phyloP scores from a whole-genome alignment of 35 echinoderm and acorn worm species.

The Amphiura filiformis region DNA sequence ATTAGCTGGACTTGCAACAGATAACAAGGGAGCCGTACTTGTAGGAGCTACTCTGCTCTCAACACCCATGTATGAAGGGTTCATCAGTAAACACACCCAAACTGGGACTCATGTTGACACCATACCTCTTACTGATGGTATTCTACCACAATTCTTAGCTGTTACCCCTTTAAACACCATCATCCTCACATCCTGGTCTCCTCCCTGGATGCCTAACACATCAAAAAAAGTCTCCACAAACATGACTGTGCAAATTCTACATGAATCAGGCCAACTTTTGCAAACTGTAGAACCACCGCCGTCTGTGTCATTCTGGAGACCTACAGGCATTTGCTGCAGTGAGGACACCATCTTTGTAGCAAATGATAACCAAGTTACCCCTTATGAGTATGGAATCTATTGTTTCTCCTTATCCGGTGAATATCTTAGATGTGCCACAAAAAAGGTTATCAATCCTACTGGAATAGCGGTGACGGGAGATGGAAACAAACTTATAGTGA shows the following conservation, averaged over 20 bases:
- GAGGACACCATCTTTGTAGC: not conserved
- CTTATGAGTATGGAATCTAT: constrained; percentile 8
- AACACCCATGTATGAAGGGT: not conserved
- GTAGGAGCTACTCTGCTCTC: not conserved
- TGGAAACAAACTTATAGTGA: not conserved
- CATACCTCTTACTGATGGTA: not conserved
- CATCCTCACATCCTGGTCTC: not conserved
- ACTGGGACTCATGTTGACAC: not conserved
- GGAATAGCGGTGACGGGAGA: not conserved
- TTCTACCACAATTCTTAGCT: not conserved
- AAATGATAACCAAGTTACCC: not conserved
- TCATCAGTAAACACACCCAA: not conserved
- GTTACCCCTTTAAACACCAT: not conserved
- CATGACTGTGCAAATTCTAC: not conserved
- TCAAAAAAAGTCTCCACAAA: not conserved
- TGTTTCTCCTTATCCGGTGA: not conserved
- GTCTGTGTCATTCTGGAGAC: not conserved
- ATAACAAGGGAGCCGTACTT: not conserved
- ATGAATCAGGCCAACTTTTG: not conserved
- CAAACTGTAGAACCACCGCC: not conserved
- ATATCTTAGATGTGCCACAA: not conserved
- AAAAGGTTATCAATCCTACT: not conserved
- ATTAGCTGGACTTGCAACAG: not conserved
- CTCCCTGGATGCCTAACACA: not conserved
- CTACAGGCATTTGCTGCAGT: not conserved